phyloP scores from a whole-genome alignment of 2,797 vertebrate genomes.

The Mergus octosetaceus region DNA sequence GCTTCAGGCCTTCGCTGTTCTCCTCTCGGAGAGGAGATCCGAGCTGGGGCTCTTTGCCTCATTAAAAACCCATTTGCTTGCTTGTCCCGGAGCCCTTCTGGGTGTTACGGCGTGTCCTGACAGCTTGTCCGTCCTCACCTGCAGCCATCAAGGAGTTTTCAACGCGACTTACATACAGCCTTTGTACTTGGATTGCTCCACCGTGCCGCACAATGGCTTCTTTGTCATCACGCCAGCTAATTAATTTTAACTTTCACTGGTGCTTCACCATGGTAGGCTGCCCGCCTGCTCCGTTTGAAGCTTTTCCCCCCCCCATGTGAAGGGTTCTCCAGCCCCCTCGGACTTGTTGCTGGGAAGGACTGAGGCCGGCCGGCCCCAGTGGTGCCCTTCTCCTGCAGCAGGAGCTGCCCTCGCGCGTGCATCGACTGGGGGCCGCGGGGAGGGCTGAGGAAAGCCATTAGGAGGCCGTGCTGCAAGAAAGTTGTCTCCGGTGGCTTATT shows the following conservation, averaged over 20 bases:
- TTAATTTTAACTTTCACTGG: constrained; percentile 76
- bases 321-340: constrained; percentile 4
- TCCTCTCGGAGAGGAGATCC: background rate
- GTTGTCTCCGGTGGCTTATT: constrained; percentile 44
- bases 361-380: background rate
- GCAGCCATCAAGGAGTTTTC: constrained; percentile 74
- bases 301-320: background rate
- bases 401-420: background rate
- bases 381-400: background rate
- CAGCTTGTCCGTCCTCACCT: constrained; percentile 66
- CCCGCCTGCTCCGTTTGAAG: constrained; percentile 52
- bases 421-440: background rate
- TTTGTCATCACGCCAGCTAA: constrained; percentile 79
- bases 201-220: constrained; percentile 68
- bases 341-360: constrained; percentile 28
- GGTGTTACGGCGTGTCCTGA: constrained; percentile 46
- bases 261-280: constrained; percentile 9
- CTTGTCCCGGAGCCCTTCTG: constrained; percentile 19
- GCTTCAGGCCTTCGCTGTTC: background rate
- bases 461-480: background rate
- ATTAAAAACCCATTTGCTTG: background rate
- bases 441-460: constrained; percentile 24
- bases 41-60: background rate
- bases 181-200: constrained; percentile 75
- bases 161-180: constrained; percentile 70